These are phyloP conservation scores for Aurelia aurita DNA, from an alignment of 30 jellyfish, hydroid and myxozoan genomes.

Conservation along the genomic window DNA sequence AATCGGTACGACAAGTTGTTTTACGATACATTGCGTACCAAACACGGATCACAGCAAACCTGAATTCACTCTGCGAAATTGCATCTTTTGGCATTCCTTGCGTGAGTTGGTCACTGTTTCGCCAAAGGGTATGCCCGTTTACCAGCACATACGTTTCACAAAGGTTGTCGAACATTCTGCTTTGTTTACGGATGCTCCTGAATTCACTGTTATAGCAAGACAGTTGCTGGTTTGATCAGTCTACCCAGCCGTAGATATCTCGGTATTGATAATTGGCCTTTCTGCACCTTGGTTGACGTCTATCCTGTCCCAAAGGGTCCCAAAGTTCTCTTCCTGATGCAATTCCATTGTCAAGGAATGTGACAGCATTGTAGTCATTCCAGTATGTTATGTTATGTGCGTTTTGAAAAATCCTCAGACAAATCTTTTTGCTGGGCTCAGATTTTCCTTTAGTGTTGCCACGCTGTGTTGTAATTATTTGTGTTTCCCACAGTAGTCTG, in stretches of 20 bases:
- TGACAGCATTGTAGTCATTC: not conserved
- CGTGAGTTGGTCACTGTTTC: not conserved
- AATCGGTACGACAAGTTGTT: not conserved
- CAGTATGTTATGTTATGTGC: no score
- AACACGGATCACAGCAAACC: not conserved
- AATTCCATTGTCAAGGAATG: not conserved
- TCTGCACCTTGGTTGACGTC: not conserved
- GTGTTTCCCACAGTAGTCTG: no score
- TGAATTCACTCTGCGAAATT: not conserved
- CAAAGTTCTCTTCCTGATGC: not conserved
- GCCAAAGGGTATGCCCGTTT: not conserved
- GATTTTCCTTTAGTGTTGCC: no score
- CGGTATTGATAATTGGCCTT: not conserved
- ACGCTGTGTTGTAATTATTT: no score
- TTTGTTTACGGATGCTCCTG: not conserved
- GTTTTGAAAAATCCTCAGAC: no score
- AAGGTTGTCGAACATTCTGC: not conserved
- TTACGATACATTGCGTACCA: not conserved
- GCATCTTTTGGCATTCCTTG: not conserved
- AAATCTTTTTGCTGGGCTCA: no score
- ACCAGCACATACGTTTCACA: conserved; percentile 1
- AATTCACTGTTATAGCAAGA: not conserved
- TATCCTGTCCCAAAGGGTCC: not conserved
- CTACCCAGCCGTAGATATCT: conserved; percentile 5
- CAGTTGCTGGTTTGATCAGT: conserved; percentile 9